Percentiles rank a stretch among this genome's conserved stretches.
These are phyloP conservation scores for Neodon shergylaensis DNA, from an alignment of 2,113 vertebrate species.

Conservation along the genomic window DNA sequence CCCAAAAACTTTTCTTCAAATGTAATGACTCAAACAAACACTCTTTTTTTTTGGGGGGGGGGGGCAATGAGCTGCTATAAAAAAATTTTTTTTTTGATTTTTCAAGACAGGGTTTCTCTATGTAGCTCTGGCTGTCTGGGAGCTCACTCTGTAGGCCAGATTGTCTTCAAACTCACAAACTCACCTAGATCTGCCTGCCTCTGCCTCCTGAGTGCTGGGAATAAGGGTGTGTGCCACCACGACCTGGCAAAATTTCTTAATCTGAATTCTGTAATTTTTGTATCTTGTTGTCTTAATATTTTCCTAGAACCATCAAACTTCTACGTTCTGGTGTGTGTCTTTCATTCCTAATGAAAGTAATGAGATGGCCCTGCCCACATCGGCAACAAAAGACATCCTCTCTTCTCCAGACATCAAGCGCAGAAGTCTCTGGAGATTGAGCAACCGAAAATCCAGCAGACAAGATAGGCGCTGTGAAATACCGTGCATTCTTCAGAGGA, in stretches of 20 bases:
- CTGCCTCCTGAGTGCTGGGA: not conserved
- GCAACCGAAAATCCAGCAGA: not conserved
- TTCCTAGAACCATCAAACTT: not conserved
- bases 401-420: not conserved
- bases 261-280: not conserved
- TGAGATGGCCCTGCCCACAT: not conserved
- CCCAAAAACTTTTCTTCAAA: conserved; percentile 40
- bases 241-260: not conserved
- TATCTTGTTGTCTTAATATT: conserved; percentile 7
- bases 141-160: not conserved
- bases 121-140: too few species aligned
- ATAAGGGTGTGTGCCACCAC: not conserved
- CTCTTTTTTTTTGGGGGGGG: too few species aligned
- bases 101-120: not conserved
- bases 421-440: not conserved
- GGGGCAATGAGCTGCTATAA: not conserved
- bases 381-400: not conserved
- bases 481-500: not conserved
- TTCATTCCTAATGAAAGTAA: not conserved
- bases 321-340: not conserved
- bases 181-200: not conserved
- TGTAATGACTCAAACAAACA: not conserved
- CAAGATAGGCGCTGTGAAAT: not conserved
- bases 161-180: not conserved
- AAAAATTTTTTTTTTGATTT: not conserved